Percentiles rank a stretch among this genome's conserved stretches.
These are phyloP conservation scores for Bombycilla garrulus DNA, from an alignment of 2,113 vertebrate genomes.

Conservation along the genomic window DNA sequence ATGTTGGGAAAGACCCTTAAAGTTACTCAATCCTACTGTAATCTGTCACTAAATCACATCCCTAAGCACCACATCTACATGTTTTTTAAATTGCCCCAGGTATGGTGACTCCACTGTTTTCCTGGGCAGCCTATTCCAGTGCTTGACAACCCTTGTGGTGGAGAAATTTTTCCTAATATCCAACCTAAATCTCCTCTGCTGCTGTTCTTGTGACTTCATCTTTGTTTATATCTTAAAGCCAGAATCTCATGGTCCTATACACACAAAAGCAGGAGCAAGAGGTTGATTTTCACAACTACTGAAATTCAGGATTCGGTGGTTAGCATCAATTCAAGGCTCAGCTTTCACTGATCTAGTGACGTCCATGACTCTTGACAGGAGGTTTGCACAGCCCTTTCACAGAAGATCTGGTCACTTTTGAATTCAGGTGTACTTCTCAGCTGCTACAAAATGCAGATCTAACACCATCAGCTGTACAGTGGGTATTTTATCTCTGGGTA, in stretches of 20 bases:
- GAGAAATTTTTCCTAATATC: background rate
- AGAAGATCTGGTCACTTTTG: background rate
- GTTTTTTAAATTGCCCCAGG: background rate
- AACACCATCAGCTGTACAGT: background rate
- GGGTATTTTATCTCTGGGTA: background rate
- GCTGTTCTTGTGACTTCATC: background rate
- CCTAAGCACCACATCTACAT: rapidly evolving
- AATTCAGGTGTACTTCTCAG: background rate
- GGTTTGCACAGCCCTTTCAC: background rate
- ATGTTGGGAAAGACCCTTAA: background rate
- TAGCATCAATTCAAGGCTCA: background rate
- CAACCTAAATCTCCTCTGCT: background rate
- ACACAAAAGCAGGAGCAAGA: background rate
- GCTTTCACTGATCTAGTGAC: background rate
- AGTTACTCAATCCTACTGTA: background rate
- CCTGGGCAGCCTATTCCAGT: background rate
- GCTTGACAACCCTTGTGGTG: background rate
- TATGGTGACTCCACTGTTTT: background rate
- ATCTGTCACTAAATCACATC: background rate
- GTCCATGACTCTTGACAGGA: background rate
- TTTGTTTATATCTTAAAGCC: background rate
- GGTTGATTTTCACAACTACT: background rate
- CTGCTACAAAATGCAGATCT: background rate
- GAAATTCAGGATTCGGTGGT: background rate
- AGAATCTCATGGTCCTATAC: background rate